phyloP scores from a whole-genome alignment of 2,113 vertebrate species.

The Peromyscus maniculatus region DNA sequence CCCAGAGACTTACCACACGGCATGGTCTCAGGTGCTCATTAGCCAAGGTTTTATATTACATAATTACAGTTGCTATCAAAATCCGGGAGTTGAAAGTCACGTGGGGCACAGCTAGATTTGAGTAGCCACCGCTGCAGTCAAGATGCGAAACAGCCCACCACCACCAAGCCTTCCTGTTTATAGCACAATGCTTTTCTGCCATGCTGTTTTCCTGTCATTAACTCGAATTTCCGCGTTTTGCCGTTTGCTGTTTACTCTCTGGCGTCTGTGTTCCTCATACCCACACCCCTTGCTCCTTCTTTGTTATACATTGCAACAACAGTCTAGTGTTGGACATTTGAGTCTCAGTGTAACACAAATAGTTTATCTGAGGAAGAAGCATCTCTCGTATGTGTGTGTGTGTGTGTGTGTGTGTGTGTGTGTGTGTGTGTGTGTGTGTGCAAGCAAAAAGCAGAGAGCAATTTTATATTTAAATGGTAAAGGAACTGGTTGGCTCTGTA shows the following conservation, averaged over 20 bases:
- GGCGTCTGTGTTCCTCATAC: neutral
- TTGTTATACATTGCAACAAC: neutral
- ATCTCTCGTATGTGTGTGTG: neutral
- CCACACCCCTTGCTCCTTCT: neutral
- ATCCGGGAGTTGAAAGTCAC: neutral
- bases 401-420: neutral
- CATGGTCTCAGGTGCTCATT: neutral
- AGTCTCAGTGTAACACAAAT: constrained; percentile 60
- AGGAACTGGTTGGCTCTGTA: constrained; percentile 87
- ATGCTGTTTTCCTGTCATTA: neutral
- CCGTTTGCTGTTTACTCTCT: constrained; percentile 34
- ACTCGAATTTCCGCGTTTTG: constrained; percentile 23
- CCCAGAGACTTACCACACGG: neutral
- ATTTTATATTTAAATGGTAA: constrained; percentile 87
- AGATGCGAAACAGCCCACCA: neutral
- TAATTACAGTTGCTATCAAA: neutral
- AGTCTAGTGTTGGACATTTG: constrained; percentile 22
- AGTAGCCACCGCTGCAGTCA: neutral
- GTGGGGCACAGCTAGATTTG: neutral
- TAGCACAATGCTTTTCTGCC: neutral
- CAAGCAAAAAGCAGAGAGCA: constrained; percentile 27
- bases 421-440: neutral
- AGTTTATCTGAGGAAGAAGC: neutral
- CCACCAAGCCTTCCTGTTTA: neutral
- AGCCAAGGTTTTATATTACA: neutral